Base-by-base conservation (phyloP, 2,113 vertebrate species). In the Grus americana region DNA sequence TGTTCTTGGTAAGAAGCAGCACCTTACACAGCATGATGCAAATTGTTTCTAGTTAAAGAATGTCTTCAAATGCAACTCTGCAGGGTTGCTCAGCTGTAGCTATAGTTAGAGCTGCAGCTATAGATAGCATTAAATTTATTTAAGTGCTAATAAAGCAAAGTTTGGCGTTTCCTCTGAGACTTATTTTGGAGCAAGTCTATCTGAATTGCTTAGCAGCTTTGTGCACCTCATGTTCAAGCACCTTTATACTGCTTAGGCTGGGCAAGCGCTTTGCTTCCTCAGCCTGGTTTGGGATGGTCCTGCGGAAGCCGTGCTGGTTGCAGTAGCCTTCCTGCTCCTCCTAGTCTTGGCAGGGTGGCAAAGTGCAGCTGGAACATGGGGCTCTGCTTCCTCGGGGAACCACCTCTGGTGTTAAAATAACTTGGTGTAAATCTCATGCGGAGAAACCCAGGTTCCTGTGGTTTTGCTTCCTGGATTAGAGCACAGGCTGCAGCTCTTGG, bases 1-100 rank as follows among this genome's bases (percentile, higher is more conserved):
- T 66, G 54, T 87, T 95, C 70, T 82, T 72, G 46, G 34, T 85
- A 36, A 87, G 84, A 65, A 82, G 49, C 73, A 91, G 87, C 89
- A 86, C 84, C 94, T 95, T 91, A 76, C 86, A 29, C 92, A 92
- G 94, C 94, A 86, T 95, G 96, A 83, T 97, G 78, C 86, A 96
- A 93, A 96, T 94, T 93, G 91, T 55, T 95, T 94, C 95, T 92
- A 81, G 96, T 96, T 96, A 94, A 96, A 86, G 86, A 93, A 84
- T 27, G 76, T 78, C 91, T 93, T 88, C 86, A 96, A 94, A 93
- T 76, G 92, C 94, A 88, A 15, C 94, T 93, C 94, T 68, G 84
- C 84, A 76, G 87, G 88, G 70, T 79, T 90, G 91, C 90, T 95
- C 91, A 85, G 87, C 89, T 95, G 85, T 82, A 70, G 89, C 92